A percentile compares a stretch with the other conserved stretches of the same genome.
These are phyloP conservation scores for Halictus rubicundus DNA, from an alignment of 1,140 invertebrate genomes.

Conservation along the genomic window DNA sequence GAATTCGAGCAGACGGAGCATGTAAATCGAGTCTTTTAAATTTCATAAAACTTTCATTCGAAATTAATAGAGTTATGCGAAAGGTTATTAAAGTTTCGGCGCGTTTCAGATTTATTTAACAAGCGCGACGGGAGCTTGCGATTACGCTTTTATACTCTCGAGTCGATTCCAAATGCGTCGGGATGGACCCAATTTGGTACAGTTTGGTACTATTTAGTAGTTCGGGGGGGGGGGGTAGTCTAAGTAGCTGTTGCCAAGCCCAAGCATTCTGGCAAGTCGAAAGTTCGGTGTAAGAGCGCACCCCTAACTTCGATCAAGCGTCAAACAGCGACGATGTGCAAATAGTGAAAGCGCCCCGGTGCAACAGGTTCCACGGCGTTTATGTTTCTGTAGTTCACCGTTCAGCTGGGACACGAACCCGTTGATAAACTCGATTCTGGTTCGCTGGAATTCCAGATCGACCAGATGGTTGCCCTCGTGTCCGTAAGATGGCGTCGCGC, in stretches of 20 bases:
- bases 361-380: slow-evolving; percentile 53
- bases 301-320: not conserved
- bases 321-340: slow-evolving; percentile 6
- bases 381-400: slow-evolving; percentile 20
- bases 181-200: too few relatives aligned
- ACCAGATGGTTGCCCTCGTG: slow-evolving; percentile 63
- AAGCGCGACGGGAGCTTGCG: not conserved
- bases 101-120: not conserved
- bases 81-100: not conserved
- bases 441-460: slow-evolving; percentile 44
- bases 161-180: not conserved
- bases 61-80: not conserved
- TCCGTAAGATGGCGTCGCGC: slow-evolving; percentile 74
- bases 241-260: not conserved
- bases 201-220: not conserved
- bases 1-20: not conserved
- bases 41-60: not conserved
- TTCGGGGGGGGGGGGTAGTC: not conserved
- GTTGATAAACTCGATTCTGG: slow-evolving; percentile 38
- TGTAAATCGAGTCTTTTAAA: not conserved
- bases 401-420: slow-evolving; percentile 58
- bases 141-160: not conserved
- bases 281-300: not conserved
- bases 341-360: slow-evolving; percentile 6
- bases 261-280: not conserved